A percentile compares a stretch with the other conserved stretches of the same genome.
Conservation (phyloP, 2,888 invertebrate genomes). For the Vanessa cardui region DNA sequence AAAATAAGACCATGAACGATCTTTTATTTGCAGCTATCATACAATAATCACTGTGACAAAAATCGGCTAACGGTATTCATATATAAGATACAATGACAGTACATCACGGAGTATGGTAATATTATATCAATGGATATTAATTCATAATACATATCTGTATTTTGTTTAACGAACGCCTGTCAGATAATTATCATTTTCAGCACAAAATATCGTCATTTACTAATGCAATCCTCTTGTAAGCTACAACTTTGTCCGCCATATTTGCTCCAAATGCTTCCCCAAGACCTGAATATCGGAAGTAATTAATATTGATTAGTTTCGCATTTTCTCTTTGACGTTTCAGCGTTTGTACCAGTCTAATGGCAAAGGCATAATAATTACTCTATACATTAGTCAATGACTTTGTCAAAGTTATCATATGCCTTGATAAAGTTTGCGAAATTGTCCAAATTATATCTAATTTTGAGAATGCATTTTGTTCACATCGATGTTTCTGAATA, state of each 20-base stretch:
- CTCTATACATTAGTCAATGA: constrained; percentile 9
- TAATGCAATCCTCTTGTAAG: constrained; percentile 24
- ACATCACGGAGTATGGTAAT: background rate
- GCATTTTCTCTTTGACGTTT: constrained; percentile 30
- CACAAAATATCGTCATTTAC: constrained; percentile 18
- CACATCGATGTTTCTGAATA: background rate
- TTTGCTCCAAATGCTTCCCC: constrained; percentile 16
- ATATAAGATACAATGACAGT: background rate
- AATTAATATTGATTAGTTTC: constrained; percentile 33
- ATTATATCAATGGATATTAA: background rate
- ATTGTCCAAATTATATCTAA: background rate
- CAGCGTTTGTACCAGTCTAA: constrained; percentile 21
- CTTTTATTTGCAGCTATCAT: no score
- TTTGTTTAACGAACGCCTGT: background rate
- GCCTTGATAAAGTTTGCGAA: background rate
- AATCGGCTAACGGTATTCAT: no score
- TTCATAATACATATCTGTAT: background rate
- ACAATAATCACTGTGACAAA: no score
- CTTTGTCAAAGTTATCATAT: constrained; percentile 11
- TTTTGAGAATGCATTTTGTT: background rate
- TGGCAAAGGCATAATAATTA: constrained; percentile 15
- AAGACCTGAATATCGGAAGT: constrained; percentile 16
- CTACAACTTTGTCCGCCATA: constrained; percentile 18
- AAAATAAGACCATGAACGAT: no score
- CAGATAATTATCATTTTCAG: background rate